Conservation (phyloP, 2,113 vertebrate species). For the Archocentrus centrarchus region DNA sequence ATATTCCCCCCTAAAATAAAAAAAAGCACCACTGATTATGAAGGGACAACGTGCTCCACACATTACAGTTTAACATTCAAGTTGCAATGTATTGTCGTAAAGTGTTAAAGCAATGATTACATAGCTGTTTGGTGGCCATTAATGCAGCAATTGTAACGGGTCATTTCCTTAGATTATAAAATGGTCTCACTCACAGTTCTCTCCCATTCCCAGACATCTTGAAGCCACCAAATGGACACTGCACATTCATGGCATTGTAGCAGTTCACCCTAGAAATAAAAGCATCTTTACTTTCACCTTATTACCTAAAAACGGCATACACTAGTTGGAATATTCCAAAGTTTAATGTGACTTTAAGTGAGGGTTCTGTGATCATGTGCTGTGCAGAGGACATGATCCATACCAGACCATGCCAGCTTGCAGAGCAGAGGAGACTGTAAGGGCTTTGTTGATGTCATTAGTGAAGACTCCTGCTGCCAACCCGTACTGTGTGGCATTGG, state of each 20-base stretch:
- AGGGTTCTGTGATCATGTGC: not conserved
- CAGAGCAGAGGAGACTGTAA: constrained; percentile 86
- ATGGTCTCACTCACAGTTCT: constrained; percentile 86
- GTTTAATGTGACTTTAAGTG: not conserved
- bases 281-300: not conserved
- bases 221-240: constrained; percentile 90
- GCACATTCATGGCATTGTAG: constrained; percentile 83
- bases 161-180: not conserved
- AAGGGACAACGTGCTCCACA: not conserved
- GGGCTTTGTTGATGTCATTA: constrained; percentile 87
- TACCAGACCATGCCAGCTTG: constrained; percentile 92
- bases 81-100: not conserved
- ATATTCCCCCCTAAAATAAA: constrained; percentile 85
- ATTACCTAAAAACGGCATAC: not conserved
- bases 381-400: constrained; percentile 30
- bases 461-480: constrained; percentile 90
- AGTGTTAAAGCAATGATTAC: not conserved
- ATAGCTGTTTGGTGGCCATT: not conserved
- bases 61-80: not conserved
- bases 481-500: constrained; percentile 88
- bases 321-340: not conserved
- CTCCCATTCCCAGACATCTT: constrained; percentile 95
- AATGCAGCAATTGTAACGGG: not conserved
- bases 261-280: constrained; percentile 87
- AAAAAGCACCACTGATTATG: not conserved